Conservation (phyloP, 2,113 vertebrate genomes). For the Gambusia holbrooki region DNA sequence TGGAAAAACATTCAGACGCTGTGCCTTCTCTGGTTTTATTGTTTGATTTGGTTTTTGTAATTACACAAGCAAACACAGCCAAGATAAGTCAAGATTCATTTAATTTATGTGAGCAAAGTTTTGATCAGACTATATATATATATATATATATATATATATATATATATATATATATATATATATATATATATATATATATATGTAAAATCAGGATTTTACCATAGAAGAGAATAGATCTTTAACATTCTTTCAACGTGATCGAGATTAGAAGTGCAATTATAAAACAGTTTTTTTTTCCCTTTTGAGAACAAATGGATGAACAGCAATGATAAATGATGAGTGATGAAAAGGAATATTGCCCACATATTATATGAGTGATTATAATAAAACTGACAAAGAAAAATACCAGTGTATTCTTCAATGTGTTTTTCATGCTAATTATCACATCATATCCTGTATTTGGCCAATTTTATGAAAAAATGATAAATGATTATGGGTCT, state of each 20-base stretch:
- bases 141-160: too few relatives aligned
- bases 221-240: background rate
- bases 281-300: background rate
- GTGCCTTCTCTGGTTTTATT: background rate
- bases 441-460: background rate
- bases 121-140: too few relatives aligned
- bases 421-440: background rate
- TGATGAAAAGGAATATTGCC: background rate
- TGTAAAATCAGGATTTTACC: background rate
- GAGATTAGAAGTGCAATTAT: background rate
- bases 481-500: background rate
- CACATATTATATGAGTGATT: background rate
- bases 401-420: background rate
- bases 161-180: too few relatives aligned
- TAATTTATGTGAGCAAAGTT: background rate
- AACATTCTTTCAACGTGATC: background rate
- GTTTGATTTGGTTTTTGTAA: background rate
- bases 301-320: background rate
- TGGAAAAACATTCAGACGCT: background rate
- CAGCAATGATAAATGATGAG: background rate
- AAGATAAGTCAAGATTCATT: background rate
- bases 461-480: background rate
- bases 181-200: too few relatives aligned
- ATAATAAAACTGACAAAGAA: background rate
- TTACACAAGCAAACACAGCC: background rate